These are phyloP conservation scores for Chaetophractus vellerosus DNA, from an alignment of 2,797 vertebrate species.

Conservation along the genomic window DNA sequence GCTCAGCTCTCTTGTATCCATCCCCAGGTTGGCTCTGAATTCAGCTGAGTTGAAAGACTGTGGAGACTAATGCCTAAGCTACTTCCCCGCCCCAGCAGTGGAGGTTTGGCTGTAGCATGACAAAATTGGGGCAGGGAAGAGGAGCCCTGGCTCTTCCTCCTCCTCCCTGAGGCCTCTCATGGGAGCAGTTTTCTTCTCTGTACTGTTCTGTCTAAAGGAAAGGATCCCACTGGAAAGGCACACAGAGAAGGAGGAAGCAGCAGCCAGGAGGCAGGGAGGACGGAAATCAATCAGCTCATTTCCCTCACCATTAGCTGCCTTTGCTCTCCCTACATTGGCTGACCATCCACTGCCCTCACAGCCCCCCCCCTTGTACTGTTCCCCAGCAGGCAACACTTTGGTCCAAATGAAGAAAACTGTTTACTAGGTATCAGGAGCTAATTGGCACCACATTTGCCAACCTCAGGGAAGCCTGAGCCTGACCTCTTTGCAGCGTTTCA, in stretches of 20 bases:
- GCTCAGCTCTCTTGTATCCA: neutral
- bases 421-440: neutral
- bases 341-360: neutral
- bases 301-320: neutral
- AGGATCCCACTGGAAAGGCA: slow-evolving; percentile 11
- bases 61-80: neutral
- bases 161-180: neutral
- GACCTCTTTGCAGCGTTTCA: neutral
- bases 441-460: neutral
- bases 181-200: neutral
- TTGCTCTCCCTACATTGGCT: neutral
- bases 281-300: neutral
- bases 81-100: rapidly evolving
- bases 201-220: neutral
- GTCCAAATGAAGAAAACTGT: slow-evolving; percentile 45
- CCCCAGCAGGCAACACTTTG: neutral
- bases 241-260: neutral
- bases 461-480: rapidly evolving
- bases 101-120: neutral
- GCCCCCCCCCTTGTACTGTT: neutral
- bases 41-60: neutral
- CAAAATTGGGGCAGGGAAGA: neutral
- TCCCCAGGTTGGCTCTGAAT: neutral
- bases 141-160: neutral
- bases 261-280: neutral